Evolutionary conservation across 1,140 invertebrate species (phyloP).

Genomic region (Argopecten irradians): DNA sequence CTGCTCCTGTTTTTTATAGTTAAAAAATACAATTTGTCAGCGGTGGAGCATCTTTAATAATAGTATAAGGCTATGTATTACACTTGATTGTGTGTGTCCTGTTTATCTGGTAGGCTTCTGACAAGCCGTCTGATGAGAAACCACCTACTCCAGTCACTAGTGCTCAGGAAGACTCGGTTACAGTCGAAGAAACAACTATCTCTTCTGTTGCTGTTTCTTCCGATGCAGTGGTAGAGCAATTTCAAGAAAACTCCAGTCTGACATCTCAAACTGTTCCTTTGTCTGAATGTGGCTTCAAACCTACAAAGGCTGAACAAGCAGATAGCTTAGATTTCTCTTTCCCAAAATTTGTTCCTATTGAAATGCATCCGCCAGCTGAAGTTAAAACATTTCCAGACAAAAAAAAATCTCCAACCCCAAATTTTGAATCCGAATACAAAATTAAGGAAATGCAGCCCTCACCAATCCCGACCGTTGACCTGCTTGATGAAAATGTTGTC

Average conservation of each 20-base stretch:
- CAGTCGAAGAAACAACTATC: background rate
- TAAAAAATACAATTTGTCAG: no score
- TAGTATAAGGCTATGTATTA: background rate
- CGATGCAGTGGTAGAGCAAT: constrained; percentile 10
- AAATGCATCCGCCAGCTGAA: background rate
- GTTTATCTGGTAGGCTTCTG: background rate
- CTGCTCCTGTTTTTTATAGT: no score
- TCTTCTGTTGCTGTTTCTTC: background rate
- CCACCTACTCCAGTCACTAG: background rate
- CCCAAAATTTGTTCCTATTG: background rate
- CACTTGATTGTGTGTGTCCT: background rate
- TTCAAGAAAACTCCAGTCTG: background rate
- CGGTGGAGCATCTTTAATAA: no score
- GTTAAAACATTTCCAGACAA: background rate
- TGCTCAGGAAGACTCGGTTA: background rate
- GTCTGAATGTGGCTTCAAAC: background rate
- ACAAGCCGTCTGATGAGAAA: background rate
- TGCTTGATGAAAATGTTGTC: background rate
- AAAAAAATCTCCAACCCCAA: background rate
- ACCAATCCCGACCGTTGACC: background rate
- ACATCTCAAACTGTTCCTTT: background rate
- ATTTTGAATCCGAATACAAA: background rate
- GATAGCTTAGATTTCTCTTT: background rate
- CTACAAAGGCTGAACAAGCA: background rate
- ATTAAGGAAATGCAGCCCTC: background rate